These are phyloP conservation scores for Onychostruthus taczanowskii DNA, from an alignment of 2,113 vertebrate species.

Conservation along the genomic window DNA sequence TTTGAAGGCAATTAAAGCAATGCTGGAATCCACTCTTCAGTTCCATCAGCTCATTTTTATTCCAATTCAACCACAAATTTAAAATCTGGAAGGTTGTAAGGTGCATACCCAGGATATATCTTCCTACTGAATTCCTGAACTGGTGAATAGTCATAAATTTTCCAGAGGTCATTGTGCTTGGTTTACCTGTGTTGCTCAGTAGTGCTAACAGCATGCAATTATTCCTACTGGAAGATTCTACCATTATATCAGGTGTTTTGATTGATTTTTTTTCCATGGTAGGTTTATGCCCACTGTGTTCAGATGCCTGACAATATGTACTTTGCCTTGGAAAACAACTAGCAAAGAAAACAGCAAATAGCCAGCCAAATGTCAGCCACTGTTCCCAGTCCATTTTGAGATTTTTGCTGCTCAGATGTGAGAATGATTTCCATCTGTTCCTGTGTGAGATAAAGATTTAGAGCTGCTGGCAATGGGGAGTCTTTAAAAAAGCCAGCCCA, in stretches of 20 bases:
- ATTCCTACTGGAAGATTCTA: neutral
- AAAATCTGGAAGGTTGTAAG: neutral
- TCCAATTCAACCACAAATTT: neutral
- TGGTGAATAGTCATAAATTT: neutral
- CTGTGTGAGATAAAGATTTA: slow-evolving; percentile 10
- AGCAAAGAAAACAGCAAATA: slow-evolving; percentile 12
- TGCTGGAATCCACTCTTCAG: neutral
- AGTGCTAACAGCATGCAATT: neutral
- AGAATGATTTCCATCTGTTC: slow-evolving; percentile 59
- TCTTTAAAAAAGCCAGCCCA: neutral
- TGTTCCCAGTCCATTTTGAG: slow-evolving; percentile 1
- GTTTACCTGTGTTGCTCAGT: neutral
- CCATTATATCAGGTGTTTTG: neutral
- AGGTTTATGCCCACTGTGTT: neutral
- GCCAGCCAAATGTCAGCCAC: slow-evolving; percentile 28
- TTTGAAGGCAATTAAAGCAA: neutral
- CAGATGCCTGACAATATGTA: slow-evolving; percentile 39
- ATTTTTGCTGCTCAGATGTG: slow-evolving; percentile 35
- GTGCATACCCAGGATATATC: neutral
- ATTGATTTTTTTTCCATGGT: neutral
- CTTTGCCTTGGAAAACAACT: slow-evolving; percentile 30
- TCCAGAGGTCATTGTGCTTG: neutral
- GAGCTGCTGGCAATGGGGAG: neutral
- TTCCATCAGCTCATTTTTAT: neutral
- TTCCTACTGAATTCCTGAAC: neutral